These are phyloP conservation scores for Colletes latitarsis DNA, from an alignment of 1,140 invertebrate genomes.

Conservation along the genomic window DNA sequence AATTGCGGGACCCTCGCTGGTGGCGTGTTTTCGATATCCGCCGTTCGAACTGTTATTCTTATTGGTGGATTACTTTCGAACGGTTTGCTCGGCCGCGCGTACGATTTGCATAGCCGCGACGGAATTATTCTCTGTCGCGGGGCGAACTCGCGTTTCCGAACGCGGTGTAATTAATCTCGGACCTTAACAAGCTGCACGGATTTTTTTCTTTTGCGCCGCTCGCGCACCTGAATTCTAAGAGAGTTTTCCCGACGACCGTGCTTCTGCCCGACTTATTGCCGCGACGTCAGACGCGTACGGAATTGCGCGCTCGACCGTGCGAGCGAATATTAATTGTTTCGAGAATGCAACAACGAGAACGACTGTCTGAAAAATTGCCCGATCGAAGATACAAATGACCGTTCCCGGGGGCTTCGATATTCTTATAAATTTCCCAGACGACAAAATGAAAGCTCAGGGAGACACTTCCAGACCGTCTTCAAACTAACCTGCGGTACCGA, in stretches of 20 bases:
- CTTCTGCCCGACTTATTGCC: not conserved
- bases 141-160: not conserved
- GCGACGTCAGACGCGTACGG: not conserved
- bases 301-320: too few relatives aligned
- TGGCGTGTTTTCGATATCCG: conserved; percentile 37
- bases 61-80: conserved; percentile 42
- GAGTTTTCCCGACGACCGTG: not conserved
- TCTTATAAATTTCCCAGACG: too few relatives aligned
- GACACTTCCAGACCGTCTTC: too few relatives aligned
- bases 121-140: conserved; percentile 30
- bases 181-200: conserved; percentile 2
- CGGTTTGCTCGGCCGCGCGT: not conserved
- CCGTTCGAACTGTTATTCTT: conserved; percentile 26
- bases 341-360: not conserved
- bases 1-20: conserved; percentile 31
- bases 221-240: not conserved
- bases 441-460: too few relatives aligned
- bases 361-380: not conserved
- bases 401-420: too few relatives aligned
- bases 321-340: not conserved
- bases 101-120: conserved; percentile 21
- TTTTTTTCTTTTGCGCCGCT: not conserved
- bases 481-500: too few relatives aligned
- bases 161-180: conserved; percentile 17
- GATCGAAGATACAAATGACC: too few relatives aligned